These are phyloP conservation scores for Mesitornis unicolor DNA, from an alignment of 2,113 vertebrate species.

Conservation along the genomic window DNA sequence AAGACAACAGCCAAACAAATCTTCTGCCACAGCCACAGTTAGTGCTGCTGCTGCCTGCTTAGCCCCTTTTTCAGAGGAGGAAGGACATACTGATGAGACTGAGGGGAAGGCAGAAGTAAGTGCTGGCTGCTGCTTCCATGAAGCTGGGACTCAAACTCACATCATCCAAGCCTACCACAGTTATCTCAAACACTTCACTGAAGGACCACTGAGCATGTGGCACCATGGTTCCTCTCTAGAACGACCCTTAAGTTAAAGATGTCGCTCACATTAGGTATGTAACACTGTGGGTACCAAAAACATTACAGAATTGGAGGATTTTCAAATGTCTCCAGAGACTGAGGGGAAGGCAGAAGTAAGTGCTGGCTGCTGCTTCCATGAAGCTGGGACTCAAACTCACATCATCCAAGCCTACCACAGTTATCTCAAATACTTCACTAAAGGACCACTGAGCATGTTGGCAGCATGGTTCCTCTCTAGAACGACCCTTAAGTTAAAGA, in stretches of 20 bases:
- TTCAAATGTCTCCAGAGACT: background rate
- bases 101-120: background rate
- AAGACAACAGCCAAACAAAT: background rate
- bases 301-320: fast-evolving
- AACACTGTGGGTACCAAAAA: background rate
- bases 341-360: background rate
- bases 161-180: background rate
- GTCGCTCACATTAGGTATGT: background rate
- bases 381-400: background rate
- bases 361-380: background rate
- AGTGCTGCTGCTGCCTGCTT: background rate
- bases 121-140: background rate
- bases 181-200: too few species aligned
- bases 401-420: background rate
- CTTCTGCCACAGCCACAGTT: background rate
- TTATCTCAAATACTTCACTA: too few species aligned
- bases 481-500: background rate
- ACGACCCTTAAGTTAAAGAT: background rate
- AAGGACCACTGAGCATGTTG: background rate
- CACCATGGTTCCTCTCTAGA: background rate
- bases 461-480: background rate
- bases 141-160: background rate
- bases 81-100: background rate
- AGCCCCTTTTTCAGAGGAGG: background rate
- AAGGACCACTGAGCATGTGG: background rate